These are phyloP conservation scores for Odontothrips loti DNA, from an alignment of 2,888 invertebrate genomes.

Conservation along the genomic window DNA sequence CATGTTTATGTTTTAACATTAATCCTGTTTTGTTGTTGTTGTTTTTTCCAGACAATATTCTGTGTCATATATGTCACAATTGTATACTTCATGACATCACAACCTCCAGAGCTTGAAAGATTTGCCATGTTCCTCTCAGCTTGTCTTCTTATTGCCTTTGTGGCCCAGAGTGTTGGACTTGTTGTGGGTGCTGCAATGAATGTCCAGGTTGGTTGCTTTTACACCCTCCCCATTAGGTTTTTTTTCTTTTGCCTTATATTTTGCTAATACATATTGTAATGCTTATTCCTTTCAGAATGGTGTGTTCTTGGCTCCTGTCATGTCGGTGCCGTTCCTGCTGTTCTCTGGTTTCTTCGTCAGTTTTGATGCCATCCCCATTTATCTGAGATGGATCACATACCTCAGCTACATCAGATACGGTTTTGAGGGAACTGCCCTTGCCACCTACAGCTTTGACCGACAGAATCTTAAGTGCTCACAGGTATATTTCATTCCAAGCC, in stretches of 20 bases:
- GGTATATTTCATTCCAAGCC: slow-evolving; percentile 44
- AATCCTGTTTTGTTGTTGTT: background rate
- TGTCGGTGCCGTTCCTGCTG: slow-evolving; percentile 91
- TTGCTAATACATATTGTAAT: slow-evolving; percentile 23
- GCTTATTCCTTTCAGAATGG: slow-evolving; percentile 65
- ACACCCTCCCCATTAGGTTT: slow-evolving; percentile 1
- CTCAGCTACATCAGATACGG: slow-evolving; percentile 92
- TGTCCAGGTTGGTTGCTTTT: slow-evolving; percentile 59
- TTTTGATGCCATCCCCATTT: slow-evolving; percentile 91
- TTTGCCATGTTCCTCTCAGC: slow-evolving; percentile 86
- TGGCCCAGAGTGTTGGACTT: slow-evolving; percentile 91
- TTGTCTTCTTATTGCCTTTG: slow-evolving; percentile 85
- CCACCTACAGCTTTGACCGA: slow-evolving; percentile 83
- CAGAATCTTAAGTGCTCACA: slow-evolving; percentile 75
- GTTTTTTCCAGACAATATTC: slow-evolving; percentile 71
- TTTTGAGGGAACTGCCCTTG: slow-evolving; percentile 89
- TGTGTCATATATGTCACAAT: slow-evolving; percentile 88
- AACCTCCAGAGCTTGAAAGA: slow-evolving; percentile 76
- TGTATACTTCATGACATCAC: slow-evolving; percentile 91
- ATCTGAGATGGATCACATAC: slow-evolving; percentile 92
- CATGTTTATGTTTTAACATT: background rate
- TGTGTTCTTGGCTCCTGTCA: slow-evolving; percentile 92
- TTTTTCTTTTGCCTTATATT: slow-evolving; percentile 28
- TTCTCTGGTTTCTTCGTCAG: slow-evolving; percentile 98
- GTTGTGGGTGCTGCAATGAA: slow-evolving; percentile 95